Evolutionary conservation across 2,888 invertebrate species (phyloP).

Genomic region (Platynereis dumerilii): DNA sequence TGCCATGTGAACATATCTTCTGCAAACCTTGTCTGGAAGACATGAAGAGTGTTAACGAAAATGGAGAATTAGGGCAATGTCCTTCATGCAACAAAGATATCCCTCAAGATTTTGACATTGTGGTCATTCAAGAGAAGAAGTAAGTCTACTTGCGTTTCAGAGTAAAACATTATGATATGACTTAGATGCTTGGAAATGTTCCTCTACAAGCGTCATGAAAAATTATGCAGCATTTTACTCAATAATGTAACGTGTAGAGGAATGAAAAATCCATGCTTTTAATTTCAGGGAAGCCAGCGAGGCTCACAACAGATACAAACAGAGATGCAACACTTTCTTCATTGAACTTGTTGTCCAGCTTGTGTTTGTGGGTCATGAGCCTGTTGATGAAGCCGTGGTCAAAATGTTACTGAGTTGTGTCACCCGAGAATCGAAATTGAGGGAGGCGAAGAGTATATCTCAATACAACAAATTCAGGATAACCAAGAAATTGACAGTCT

Average conservation of each 20-base stretch:
- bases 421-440: constrained; percentile 20
- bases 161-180: not conserved
- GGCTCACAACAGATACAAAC: constrained; percentile 30
- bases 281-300: constrained; percentile 23
- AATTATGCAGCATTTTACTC: no score
- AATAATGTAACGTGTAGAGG: no score
- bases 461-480: not conserved
- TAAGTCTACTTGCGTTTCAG: not conserved
- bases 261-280: no score
- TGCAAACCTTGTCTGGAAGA: constrained; percentile 46
- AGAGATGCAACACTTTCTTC: constrained; percentile 38
- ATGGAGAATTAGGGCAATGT: constrained; percentile 35
- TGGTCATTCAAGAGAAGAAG: not conserved
- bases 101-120: constrained; percentile 33
- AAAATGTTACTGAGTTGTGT: constrained; percentile 34
- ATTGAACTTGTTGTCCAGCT: constrained; percentile 38
- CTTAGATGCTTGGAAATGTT: no score
- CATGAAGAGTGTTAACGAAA: constrained; percentile 29
- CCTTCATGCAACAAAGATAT: constrained; percentile 40
- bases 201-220: no score
- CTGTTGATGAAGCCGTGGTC: constrained; percentile 34
- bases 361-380: constrained; percentile 34
- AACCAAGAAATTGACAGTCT: constrained; percentile 45
- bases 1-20: constrained; percentile 49
- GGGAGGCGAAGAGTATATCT: not conserved